Evolutionary conservation across 92 coral and sea anemone genomes (phyloP).

Genomic region (Zoanthus sansibaricus): DNA sequence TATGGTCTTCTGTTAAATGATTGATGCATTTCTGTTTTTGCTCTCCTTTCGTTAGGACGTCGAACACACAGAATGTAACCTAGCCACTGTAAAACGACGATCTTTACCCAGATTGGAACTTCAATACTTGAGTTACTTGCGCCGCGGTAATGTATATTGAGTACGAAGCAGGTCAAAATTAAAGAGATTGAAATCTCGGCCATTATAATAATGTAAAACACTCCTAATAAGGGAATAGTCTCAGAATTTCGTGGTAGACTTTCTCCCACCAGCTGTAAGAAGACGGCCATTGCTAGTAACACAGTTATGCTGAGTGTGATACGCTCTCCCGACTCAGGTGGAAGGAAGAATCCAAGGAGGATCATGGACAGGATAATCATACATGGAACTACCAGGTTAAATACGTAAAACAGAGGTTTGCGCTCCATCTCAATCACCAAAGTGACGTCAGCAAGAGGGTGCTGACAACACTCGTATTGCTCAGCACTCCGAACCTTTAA

Average conservation of each 20-base stretch:
- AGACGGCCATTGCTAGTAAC: slow-evolving; percentile 96
- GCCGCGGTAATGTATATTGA: slow-evolving; percentile 92
- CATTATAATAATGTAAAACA: slow-evolving; percentile 96
- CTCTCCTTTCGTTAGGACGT: slow-evolving; percentile 66
- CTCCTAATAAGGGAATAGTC: slow-evolving; percentile 90
- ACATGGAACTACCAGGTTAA: slow-evolving; percentile 94
- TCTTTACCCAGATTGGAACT: slow-evolving; percentile 90
- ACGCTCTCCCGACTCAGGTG: slow-evolving; percentile 97
- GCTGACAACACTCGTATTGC: slow-evolving; percentile 79
- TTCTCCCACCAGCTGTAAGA: slow-evolving; percentile 93
- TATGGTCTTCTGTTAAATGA: slow-evolving; percentile 65
- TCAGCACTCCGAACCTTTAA: slow-evolving; percentile 64
- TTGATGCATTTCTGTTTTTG: slow-evolving; percentile 58
- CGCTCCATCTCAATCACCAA: slow-evolving; percentile 75
- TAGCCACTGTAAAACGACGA: slow-evolving; percentile 85
- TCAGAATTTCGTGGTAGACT: slow-evolving; percentile 97
- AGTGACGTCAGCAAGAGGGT: slow-evolving; percentile 85
- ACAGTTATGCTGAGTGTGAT: slow-evolving; percentile 95
- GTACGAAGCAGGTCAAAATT: slow-evolving; percentile 93
- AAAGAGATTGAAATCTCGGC: slow-evolving; percentile 92
- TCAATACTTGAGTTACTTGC: slow-evolving; percentile 77
- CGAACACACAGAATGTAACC: slow-evolving; percentile 87
- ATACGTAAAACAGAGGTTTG: slow-evolving; percentile 90
- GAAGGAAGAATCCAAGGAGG: slow-evolving; percentile 92
- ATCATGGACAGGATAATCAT: slow-evolving; percentile 92